These are phyloP conservation scores for Byasa hedistus DNA, from an alignment of 2,888 invertebrate species.

Conservation along the genomic window DNA sequence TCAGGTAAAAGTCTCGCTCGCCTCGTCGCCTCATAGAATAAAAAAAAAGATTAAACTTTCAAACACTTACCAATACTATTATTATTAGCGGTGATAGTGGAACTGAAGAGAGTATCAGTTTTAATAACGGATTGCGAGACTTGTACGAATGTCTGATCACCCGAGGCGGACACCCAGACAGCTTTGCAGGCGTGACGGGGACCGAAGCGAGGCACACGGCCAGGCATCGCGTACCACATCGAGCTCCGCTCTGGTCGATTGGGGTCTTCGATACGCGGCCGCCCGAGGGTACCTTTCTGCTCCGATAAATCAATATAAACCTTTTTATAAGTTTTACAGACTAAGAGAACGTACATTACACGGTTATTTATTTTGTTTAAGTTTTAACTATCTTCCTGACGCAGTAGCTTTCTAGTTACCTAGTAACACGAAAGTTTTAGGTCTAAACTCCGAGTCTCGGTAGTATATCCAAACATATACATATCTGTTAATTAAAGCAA, in stretches of 20 bases:
- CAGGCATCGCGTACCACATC: constrained; percentile 87
- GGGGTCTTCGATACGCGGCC: constrained; percentile 60
- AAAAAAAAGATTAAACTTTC: neutral
- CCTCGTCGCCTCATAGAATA: no score
- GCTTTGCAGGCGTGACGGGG: constrained; percentile 92
- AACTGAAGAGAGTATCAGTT: constrained; percentile 90
- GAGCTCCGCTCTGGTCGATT: constrained; percentile 71
- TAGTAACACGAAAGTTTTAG: no score
- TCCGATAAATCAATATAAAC: neutral
- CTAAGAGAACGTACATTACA: no score
- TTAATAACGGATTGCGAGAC: constrained; percentile 96
- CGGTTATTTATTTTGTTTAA: no score
- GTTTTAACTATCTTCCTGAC: no score
- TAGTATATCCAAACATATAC: no score
- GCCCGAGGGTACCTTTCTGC: constrained; percentile 81
- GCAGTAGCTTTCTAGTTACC: no score
- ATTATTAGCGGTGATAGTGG: constrained; percentile 93
- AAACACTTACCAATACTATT: constrained; percentile 85
- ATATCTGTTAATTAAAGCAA: no score
- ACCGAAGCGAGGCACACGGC: constrained; percentile 89
- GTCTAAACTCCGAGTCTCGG: no score
- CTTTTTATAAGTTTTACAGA: no score
- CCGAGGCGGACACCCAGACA: constrained; percentile 96
- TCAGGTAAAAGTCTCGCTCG: no score
- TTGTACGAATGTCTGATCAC: constrained; percentile 96